Conservation (phyloP, 2,797 vertebrate genomes). For the Natrix natrix region DNA sequence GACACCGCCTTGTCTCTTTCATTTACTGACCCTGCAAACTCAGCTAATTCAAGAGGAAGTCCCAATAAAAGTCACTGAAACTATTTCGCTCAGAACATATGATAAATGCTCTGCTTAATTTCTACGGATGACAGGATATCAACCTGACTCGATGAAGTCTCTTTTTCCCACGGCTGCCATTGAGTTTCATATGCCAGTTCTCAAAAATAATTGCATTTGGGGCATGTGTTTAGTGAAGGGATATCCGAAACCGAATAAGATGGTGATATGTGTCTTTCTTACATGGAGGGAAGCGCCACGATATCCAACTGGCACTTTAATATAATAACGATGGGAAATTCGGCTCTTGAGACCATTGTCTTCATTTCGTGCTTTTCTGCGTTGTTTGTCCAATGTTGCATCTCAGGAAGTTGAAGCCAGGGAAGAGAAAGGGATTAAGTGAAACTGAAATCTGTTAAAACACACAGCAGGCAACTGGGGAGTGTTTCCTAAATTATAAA, state of each 20-base stretch:
- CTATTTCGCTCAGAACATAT: not conserved
- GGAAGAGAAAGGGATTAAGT: not conserved
- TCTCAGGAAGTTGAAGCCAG: not conserved
- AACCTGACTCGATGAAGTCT: not conserved
- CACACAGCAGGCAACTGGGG: not conserved
- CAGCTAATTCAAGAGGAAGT: not conserved
- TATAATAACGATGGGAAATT: not conserved
- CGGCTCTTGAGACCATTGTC: not conserved
- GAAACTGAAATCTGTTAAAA: not conserved
- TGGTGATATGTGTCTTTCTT: not conserved
- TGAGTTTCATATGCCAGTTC: not conserved
- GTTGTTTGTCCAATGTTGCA: not conserved
- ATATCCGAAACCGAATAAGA: not conserved
- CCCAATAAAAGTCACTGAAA: not conserved
- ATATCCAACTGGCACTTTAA: not conserved
- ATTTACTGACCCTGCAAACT: not conserved
- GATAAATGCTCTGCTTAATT: not conserved
- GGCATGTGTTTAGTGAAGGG: not conserved
- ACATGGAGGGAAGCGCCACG: not conserved
- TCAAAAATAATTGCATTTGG: not conserved
- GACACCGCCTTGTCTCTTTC: not conserved
- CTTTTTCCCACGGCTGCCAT: not conserved
- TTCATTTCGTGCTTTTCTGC: not conserved
- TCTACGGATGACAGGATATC: not conserved
- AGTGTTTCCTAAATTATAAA: not conserved